Evolutionary conservation across 2,888 invertebrate species (phyloP), one percentile per base, ranked within the genome.

Genomic region (Thymelicus acteon): DNA sequence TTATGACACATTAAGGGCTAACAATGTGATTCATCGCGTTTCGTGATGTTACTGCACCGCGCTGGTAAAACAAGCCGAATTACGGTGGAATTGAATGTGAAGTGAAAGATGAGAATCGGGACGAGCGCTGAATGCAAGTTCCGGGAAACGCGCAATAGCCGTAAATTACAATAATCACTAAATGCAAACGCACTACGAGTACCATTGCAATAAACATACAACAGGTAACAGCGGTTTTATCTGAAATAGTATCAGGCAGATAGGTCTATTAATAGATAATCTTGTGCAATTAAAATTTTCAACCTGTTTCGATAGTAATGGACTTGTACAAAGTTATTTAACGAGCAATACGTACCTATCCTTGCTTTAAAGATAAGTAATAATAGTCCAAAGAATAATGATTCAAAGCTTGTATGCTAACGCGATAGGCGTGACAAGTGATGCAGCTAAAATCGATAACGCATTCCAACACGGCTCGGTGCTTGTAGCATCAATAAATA

Each of bases 31-130:
- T 83, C 80, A 85, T 78, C 78, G 78, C 77, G 76, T 75, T 79
- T 78, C 78, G 78, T 77, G 76, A 75, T 79, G 82, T 80, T 81
- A 80, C 78, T 80, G 80, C 79, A 77, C 73, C 78, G 77, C 40
- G 8, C 44, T 12, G 12, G 79, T 76, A 80, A 78, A 84, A 79
- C 81, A 86, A 84, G 85, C 87, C 81, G 84, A 83, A 88, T 89
- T 82, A 81, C 75, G 78, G 74, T 77, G 76, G 78, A 78, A 80
- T 77, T 80, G 76, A 79, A 79, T 75, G 76, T 75, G 76, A 76
- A 77, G 73, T 85, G 86, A 84, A 87, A 85, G 81, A 85, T 85
- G 88, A 89, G 87, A 86, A 85, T 79, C 78, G 81, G 82, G 82
- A 85, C 78, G 52, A 60, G 60, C 71, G 60, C 49, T 83, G 77